phyloP scores from a whole-genome alignment of 2,113 vertebrate genomes.

The Acanthochromis polyacanthus region DNA sequence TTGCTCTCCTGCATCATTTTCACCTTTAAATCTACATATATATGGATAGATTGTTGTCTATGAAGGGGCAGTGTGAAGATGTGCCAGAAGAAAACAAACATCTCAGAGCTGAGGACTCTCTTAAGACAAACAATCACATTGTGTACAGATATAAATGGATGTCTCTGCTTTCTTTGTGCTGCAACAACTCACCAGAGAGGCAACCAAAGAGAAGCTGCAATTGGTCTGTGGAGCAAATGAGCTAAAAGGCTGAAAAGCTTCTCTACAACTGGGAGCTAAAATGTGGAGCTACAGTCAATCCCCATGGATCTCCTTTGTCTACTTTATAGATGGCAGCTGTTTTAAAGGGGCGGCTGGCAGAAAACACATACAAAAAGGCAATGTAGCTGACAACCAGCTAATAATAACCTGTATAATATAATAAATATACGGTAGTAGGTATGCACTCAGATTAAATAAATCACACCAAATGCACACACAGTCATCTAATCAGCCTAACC shows the following conservation, averaged over 20 bases:
- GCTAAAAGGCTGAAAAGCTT: neutral
- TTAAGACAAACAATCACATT: neutral
- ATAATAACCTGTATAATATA: constrained; percentile 1
- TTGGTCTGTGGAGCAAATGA: neutral
- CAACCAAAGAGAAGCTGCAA: neutral
- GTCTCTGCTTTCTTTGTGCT: neutral
- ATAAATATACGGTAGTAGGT: neutral
- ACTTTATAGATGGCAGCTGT: constrained; percentile 32
- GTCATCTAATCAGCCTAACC: neutral
- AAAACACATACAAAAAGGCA: constrained; percentile 8
- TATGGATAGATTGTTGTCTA: neutral
- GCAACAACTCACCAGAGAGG: constrained; percentile 2
- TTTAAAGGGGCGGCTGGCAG: constrained; percentile 4
- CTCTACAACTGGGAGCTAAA: constrained; percentile 5
- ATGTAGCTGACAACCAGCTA: neutral
- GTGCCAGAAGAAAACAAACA: neutral
- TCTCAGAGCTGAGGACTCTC: neutral
- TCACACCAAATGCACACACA: neutral
- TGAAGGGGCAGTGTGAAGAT: neutral
- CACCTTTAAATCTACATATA: neutral
- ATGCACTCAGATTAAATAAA: neutral
- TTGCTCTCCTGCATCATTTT: neutral
- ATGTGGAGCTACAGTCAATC: neutral
- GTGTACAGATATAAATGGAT: neutral
- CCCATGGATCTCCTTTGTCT: constrained; percentile 10